Percentiles rank a stretch among this genome's conserved stretches.
Evolutionary conservation across 2,113 vertebrate genomes (phyloP).

Genomic region (Hystrix brachyura): DNA sequence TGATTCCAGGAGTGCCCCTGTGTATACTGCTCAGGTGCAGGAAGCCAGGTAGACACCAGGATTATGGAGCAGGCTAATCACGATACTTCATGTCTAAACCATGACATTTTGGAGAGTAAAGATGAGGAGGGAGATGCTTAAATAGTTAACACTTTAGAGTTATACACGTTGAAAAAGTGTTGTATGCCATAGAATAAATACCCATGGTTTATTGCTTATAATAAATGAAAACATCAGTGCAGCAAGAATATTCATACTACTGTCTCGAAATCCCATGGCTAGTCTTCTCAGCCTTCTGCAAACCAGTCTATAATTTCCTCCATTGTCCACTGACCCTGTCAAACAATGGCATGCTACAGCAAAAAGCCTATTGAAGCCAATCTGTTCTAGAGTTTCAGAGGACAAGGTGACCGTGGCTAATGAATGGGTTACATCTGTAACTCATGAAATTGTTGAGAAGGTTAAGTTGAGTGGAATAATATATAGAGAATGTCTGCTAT

Average conservation of each 20-base stretch:
- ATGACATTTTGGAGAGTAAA: background rate
- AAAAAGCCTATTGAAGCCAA: background rate
- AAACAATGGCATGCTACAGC: background rate
- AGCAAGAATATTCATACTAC: background rate
- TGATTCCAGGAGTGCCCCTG: background rate
- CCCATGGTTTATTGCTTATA: background rate
- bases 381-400: conserved; percentile 3
- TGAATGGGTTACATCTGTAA: background rate
- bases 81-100: background rate
- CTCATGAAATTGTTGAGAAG: background rate
- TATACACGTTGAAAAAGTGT: background rate
- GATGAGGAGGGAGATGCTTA: background rate
- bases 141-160: background rate
- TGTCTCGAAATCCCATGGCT: background rate
- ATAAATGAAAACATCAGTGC: background rate
- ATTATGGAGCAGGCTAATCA: background rate
- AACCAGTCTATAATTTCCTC: background rate
- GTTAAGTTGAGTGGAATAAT: background rate
- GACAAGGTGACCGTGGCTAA: background rate
- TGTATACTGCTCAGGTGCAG: too few relatives aligned
- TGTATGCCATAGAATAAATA: background rate
- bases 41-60: background rate
- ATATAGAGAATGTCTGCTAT: background rate
- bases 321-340: background rate
- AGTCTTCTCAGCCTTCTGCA: background rate